Percentiles rank a stretch among this genome's conserved stretches.
These are phyloP conservation scores for Epizoanthus fatuus DNA, from an alignment of 92 coral and sea anemone species.

Conservation along the genomic window DNA sequence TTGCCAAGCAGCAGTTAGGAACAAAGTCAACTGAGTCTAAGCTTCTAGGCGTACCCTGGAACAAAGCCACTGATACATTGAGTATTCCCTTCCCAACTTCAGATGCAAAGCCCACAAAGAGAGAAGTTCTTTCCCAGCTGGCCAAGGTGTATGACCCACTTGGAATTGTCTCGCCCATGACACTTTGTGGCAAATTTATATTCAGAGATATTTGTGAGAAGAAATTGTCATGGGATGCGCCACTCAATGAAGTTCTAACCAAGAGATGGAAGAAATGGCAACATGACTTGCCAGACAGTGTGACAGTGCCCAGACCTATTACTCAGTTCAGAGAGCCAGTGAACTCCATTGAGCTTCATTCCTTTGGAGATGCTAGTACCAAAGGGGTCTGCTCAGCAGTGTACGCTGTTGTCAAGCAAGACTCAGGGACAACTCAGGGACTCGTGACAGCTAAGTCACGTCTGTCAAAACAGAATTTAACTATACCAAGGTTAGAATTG, in stretches of 20 bases:
- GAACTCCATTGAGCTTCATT: neutral
- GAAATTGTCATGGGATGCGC: slow-evolving; percentile 20
- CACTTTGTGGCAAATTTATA: neutral
- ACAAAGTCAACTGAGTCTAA: slow-evolving; percentile 9
- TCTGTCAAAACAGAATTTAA: slow-evolving; percentile 14
- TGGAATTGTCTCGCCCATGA: slow-evolving; percentile 6
- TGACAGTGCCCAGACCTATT: neutral
- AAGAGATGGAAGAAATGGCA: slow-evolving; percentile 20
- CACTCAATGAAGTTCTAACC: slow-evolving; percentile 13
- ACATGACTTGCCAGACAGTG: neutral
- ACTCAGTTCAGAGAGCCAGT: neutral
- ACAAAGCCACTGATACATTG: slow-evolving; percentile 8
- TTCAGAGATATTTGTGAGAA: slow-evolving; percentile 16
- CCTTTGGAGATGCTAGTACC: neutral
- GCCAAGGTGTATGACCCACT: slow-evolving; percentile 1
- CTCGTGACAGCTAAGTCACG: slow-evolving; percentile 20
- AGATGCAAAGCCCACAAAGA: slow-evolving; percentile 14
- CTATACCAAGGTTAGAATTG: slow-evolving; percentile 6
- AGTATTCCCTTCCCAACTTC: slow-evolving; percentile 12
- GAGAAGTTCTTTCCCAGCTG: slow-evolving; percentile 4
- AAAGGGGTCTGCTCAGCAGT: neutral
- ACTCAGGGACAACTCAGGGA: slow-evolving; percentile 17
- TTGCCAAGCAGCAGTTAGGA: neutral
- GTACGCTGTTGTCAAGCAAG: slow-evolving; percentile 6
- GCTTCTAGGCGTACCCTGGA: slow-evolving; percentile 8